Base-by-base conservation (phyloP, 2,888 invertebrate genomes). In the Operophtera brumata region DNA sequence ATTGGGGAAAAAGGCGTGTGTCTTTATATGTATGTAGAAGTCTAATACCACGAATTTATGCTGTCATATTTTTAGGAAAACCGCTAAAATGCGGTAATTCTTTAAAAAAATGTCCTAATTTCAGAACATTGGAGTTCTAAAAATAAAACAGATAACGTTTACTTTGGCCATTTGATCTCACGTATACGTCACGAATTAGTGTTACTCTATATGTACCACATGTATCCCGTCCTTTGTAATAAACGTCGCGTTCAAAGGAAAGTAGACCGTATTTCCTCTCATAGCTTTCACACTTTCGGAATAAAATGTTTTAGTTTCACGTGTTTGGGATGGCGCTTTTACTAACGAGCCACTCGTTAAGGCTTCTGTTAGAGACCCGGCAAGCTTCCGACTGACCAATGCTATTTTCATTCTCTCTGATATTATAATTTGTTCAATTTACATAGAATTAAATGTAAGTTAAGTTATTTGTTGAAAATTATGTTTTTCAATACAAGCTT, bases 281-380 rank as follows among this genome's bases (percentile, higher is more conserved):
- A 51, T 47, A 41, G 32, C 30, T 44, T 43, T 47, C 45, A 37
- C 52, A 52, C 47, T 45, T 56, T 51, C 26, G 37, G 39, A 52
- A 57, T 57, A 57, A 52, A 57, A 57, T 52, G 52, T 48, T 51
- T 47, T 56, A 52, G 51, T 47, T 47, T 42, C 56, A 57, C 45
- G 56, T 57, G 48, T 57, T 57, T 56, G 52, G 57, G 48, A 52
- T 46, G 57, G 48, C 45, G 57, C 48, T 57, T 52, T 52, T 42
- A 41, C 57, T 57, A 57, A 57, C 52, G 57, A 57, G 52, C 56
- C 52, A 52, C 52, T 57, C 57, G 52, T 57, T 57, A 57, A 44
- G 57, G 52, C 47, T 57, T 56, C 51, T 57, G 52, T 52, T 57
- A 52, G 56, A 45, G 52, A 52, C 45, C 45, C 47, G 32, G 36